Evolutionary conservation across 1,140 invertebrate species (phyloP), one percentile per base, ranked within the genome.

Genomic region (Pachypsylla venusta): DNA sequence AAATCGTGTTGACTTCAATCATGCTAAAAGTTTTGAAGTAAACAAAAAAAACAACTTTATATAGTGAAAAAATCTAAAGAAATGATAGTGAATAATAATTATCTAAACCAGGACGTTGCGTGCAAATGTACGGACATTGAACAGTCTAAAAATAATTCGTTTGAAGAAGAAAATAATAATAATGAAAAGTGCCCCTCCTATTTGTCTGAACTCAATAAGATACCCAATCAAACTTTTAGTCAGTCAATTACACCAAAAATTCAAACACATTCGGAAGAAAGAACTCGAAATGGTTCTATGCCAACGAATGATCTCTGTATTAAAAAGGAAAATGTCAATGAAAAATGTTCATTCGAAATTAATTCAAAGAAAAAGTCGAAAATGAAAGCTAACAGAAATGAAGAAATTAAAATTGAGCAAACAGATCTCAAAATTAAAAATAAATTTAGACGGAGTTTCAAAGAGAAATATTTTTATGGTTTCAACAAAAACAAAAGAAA

Each of bases 211-310:
- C 16, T 7, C 22, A 48, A 48, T 7, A 48, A 48, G 16, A 48
- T 19, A 3, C 16, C 7, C 22, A 48, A 48, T 7, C 16, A 48
- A n/a, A 48, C n/a, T 22, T 48, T 48, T 19, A 48, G n/a, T 48
- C 4, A 48, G 42, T 48, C 42, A n/a, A 5, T 48, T 22, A 48
- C 42, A 48, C 22, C 42, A 48, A 48, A 19, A 19, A 48, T 48
- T 48, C n/a, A 48, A 48, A 48, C 42, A n/a, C 42, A 48, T 22
- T 48, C 22, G 16, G 42, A 48, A 48, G 42, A 48, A 48, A 48
- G 42, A 48, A 48, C 42, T 4, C 16, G 42, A 19, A 48, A 48
- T 22, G 42, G 42, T 19, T 19, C 42, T 4, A 7, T 48, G 16
- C 42, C 42, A 5, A 7, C 22, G 5, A n/a, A 22, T 48, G 42